A percentile compares a stretch with the other conserved stretches of the same genome.
Conservation (phyloP, 53 echinoderm and acorn worm species). For the Mesocentrotus franciscanus region DNA sequence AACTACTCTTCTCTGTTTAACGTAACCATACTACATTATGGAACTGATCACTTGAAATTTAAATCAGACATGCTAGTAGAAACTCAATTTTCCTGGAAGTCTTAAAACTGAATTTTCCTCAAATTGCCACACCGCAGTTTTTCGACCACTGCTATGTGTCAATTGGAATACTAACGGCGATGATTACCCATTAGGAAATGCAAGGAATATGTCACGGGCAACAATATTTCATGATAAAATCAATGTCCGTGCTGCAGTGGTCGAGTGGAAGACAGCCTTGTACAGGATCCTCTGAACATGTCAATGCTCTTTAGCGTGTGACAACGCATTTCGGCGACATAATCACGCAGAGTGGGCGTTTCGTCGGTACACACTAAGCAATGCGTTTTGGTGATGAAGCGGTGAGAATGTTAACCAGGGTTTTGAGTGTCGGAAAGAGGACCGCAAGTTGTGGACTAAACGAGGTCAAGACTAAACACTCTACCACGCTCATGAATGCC, state of each 20-base stretch:
- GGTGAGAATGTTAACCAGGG: not conserved
- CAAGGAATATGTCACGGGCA: not conserved
- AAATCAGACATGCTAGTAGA: not conserved
- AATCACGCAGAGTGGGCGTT: conserved; percentile 33
- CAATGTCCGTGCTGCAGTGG: not conserved
- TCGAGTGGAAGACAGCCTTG: not conserved
- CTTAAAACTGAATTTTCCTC: too few species aligned
- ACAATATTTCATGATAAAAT: not conserved
- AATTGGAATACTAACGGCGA: not conserved
- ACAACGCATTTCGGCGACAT: conserved; percentile 10
- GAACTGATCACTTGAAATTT: not conserved
- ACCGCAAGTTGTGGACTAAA: conserved; percentile 44
- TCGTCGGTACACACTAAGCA: not conserved
- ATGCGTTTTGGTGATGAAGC: not conserved
- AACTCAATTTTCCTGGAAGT: too few species aligned
- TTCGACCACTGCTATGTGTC: not conserved
- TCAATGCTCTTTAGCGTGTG: not conserved
- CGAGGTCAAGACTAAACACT: conserved; percentile 50
- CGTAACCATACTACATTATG: not conserved
- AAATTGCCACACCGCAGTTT: not conserved
- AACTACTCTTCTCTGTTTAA: too few species aligned
- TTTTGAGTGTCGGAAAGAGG: conserved; percentile 39
- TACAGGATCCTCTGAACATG: not conserved
- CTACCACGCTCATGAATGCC: not conserved
- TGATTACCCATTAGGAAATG: not conserved